Percentiles rank a stretch among this genome's conserved stretches.
Evolutionary conservation across 2,113 vertebrate species (phyloP).

Genomic region (Microtus richardsoni): DNA sequence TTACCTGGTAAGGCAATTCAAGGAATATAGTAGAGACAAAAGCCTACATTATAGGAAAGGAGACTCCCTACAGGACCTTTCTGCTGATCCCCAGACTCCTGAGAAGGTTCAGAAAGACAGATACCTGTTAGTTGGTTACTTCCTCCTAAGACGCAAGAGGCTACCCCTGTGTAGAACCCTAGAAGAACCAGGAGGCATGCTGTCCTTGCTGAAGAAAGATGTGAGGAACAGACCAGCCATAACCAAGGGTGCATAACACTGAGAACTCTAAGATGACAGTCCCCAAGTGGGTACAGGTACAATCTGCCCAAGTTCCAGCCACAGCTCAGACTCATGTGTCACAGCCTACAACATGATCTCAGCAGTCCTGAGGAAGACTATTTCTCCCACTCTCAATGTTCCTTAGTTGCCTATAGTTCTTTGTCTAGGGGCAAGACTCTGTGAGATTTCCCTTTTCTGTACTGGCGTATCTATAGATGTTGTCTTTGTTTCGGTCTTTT

Average conservation of each 20-base stretch:
- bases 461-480: not conserved
- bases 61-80: not conserved
- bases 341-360: no score
- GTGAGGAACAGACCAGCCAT: not conserved
- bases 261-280: fast-evolving
- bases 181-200: not conserved
- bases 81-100: not conserved
- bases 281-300: no score
- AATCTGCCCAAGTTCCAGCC: not conserved
- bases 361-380: not conserved
- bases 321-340: not conserved
- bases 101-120: not conserved
- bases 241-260: not conserved
- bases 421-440: not conserved
- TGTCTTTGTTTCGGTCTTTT: not conserved
- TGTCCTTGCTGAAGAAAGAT: not conserved
- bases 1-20: not conserved
- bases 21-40: not conserved
- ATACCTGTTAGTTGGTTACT: not conserved
- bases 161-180: not conserved
- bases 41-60: not conserved
- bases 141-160: not conserved
- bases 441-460: not conserved
- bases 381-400: not conserved
- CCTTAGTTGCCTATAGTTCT: not conserved